Percentiles rank a stretch among this genome's conserved stretches.
Evolutionary conservation across 2,888 invertebrate species (phyloP).

Genomic region (Macroteleia sp.): DNA sequence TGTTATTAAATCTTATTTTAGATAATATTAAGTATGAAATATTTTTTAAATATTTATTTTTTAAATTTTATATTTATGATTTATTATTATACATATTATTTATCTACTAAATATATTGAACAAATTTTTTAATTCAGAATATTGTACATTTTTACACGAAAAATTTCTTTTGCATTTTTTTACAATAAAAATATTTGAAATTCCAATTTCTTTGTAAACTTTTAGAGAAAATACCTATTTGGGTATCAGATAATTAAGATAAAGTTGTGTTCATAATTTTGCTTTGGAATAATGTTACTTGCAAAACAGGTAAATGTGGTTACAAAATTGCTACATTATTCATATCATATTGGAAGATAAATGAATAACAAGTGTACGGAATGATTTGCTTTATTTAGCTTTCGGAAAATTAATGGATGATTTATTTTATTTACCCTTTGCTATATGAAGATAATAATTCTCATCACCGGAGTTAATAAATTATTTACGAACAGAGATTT

Average conservation of each 20-base stretch:
- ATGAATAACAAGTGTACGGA: background rate
- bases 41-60: too few relatives aligned
- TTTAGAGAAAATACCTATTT: too few relatives aligned
- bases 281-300: background rate
- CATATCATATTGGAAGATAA: conserved; percentile 6
- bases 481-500: background rate
- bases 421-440: conserved; percentile 1
- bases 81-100: too few relatives aligned
- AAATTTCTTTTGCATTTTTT: too few relatives aligned
- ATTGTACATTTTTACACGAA: too few relatives aligned
- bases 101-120: too few relatives aligned
- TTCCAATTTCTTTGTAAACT: too few relatives aligned
- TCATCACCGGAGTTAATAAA: background rate
- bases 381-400: conserved; percentile 12
- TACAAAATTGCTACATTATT: conserved; percentile 11
- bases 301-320: conserved; percentile 5
- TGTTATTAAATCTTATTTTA: too few relatives aligned
- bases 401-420: background rate
- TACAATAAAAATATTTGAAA: too few relatives aligned
- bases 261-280: conserved; percentile 1
- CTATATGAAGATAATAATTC: background rate
- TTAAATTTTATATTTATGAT: too few relatives aligned
- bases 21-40: too few relatives aligned
- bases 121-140: too few relatives aligned
- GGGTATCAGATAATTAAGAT: background rate